These are phyloP conservation scores for Pocillopora meandrina DNA, from an alignment of 92 coral and sea anemone genomes.

Conservation along the genomic window DNA sequence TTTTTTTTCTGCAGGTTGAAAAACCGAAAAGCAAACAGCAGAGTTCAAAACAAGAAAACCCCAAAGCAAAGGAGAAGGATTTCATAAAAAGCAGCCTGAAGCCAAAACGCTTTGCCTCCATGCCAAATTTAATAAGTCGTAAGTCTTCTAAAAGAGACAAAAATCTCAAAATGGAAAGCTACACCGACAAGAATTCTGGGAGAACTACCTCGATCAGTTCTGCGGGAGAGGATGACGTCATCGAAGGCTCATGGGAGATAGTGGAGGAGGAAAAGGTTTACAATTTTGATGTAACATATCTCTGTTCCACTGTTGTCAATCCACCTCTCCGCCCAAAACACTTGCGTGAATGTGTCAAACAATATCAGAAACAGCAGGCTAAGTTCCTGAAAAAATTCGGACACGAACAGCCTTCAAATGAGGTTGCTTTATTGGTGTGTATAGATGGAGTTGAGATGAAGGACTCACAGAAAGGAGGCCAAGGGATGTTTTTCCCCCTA, in stretches of 20 bases:
- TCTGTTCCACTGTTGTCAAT: constrained; percentile 91
- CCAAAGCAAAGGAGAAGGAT: constrained; percentile 34
- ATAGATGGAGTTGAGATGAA: constrained; percentile 84
- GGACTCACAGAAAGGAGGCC: constrained; percentile 68
- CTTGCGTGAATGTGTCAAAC: constrained; percentile 91
- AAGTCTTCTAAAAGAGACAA: constrained; percentile 19
- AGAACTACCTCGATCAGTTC: constrained; percentile 36
- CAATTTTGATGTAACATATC: constrained; percentile 70
- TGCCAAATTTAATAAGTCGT: constrained; percentile 17
- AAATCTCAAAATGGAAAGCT: neutral
- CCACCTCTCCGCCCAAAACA: constrained; percentile 94
- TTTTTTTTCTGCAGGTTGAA: constrained; percentile 32
- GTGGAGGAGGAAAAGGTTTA: constrained; percentile 75
- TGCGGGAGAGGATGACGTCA: constrained; percentile 24
- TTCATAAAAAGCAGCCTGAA: constrained; percentile 4
- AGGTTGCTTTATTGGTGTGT: constrained; percentile 67
- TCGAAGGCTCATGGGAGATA: constrained; percentile 56
- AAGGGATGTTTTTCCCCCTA: constrained; percentile 75
- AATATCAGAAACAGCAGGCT: constrained; percentile 73
- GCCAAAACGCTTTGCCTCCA: constrained; percentile 31
- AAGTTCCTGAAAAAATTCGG: constrained; percentile 76
- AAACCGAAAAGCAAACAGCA: constrained; percentile 13
- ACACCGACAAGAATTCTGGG: neutral
- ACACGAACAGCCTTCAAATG: constrained; percentile 55
- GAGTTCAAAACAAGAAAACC: constrained; percentile 28